Percentiles rank a stretch among this genome's conserved stretches.
phyloP scores from a whole-genome alignment of 2,113 vertebrate genomes.

The Mirounga angustirostris region DNA sequence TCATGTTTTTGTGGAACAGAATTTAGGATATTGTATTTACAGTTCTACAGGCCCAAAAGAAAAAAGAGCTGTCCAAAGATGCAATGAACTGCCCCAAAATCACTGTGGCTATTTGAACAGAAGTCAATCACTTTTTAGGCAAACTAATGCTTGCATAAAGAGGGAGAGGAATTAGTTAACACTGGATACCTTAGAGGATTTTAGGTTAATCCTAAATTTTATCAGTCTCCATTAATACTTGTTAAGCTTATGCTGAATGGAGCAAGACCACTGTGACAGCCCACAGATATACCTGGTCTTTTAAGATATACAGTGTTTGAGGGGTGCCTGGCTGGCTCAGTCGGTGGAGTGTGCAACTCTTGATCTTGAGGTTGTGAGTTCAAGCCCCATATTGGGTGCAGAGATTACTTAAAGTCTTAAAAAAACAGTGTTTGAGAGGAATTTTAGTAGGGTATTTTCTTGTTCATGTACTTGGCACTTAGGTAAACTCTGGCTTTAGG shows the following conservation, averaged over 20 bases:
- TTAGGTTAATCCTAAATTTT: background rate
- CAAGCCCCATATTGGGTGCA: background rate
- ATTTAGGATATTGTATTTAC: background rate
- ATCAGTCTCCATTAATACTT: background rate
- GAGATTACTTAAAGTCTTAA: background rate
- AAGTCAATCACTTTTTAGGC: background rate
- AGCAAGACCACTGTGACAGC: conserved; percentile 20
- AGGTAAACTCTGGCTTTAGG: background rate
- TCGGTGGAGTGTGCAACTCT: background rate
- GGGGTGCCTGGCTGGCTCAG: background rate
- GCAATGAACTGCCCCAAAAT: background rate
- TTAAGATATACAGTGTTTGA: background rate
- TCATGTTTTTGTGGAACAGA: conserved; percentile 12
- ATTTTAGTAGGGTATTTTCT: conserved; percentile 44
- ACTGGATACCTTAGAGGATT: background rate
- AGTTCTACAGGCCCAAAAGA: background rate
- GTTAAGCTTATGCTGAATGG: background rate
- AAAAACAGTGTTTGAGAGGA: background rate
- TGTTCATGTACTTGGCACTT: background rate
- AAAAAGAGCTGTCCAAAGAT: background rate
- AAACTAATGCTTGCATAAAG: background rate
- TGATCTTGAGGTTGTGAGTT: background rate
- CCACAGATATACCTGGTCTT: background rate
- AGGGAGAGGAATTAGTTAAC: background rate
- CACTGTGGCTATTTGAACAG: background rate